These are phyloP conservation scores for Lutjanus argentimaculatus DNA, from an alignment of 2,797 vertebrate species.

Conservation along the genomic window DNA sequence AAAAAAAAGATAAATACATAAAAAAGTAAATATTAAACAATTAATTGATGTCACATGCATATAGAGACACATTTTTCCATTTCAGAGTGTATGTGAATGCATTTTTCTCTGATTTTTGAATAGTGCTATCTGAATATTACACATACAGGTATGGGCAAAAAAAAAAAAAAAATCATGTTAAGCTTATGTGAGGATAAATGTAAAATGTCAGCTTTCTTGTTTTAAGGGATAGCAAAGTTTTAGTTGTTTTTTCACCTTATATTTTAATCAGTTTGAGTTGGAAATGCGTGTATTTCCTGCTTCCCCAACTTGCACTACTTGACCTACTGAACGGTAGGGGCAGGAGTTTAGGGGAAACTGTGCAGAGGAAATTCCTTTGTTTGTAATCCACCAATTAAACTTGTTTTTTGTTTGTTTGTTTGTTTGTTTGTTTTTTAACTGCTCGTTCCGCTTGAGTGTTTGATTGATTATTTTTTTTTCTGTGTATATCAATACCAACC, in stretches of 20 bases:
- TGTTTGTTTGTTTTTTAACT: no score
- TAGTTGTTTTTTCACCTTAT: neutral
- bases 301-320: neutral
- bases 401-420: neutral
- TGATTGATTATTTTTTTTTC: neutral
- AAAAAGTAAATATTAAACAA: no score
- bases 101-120: neutral
- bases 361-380: neutral
- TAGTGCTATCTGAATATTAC: neutral
- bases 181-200: neutral
- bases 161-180: no score
- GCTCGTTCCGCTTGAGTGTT: neutral
- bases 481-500: neutral
- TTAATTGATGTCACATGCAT: neutral
- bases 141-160: neutral
- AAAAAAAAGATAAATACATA: no score
- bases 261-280: neutral
- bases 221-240: neutral
- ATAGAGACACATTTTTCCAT: neutral
- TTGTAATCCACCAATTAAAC: neutral
- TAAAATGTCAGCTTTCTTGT: neutral
- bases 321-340: neutral
- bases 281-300: conserved; percentile 8
- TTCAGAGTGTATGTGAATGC: neutral
- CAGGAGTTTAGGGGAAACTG: conserved; percentile 12